Evolutionary conservation across 2,113 vertebrate genomes (phyloP).

Genomic region (Brienomyrus brachyistius): DNA sequence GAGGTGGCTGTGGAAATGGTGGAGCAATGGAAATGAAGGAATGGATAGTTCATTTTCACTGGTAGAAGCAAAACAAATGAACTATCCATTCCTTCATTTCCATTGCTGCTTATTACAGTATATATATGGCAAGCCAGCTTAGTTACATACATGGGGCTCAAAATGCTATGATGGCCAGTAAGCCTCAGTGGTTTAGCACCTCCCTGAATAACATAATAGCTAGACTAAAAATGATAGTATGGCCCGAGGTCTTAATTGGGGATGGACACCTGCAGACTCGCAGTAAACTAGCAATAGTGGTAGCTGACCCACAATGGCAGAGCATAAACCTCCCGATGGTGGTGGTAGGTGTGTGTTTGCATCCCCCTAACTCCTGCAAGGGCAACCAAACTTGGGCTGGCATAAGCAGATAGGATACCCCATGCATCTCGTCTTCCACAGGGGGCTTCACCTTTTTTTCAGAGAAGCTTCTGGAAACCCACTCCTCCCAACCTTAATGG

Average conservation of each 20-base stretch:
- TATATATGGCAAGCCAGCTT: not conserved
- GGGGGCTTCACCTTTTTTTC: too few relatives aligned
- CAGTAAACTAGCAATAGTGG: not conserved
- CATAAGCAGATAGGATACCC: not conserved
- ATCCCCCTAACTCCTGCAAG: not conserved
- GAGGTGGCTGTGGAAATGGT: too few relatives aligned
- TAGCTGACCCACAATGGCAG: too few relatives aligned
- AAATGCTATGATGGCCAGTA: not conserved
- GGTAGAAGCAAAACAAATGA: too few relatives aligned
- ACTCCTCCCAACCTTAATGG: too few relatives aligned
- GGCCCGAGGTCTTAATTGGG: not conserved
- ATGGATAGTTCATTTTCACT: too few relatives aligned
- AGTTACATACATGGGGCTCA: not conserved
- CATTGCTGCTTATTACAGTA: too few relatives aligned
- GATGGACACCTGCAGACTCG: not conserved
- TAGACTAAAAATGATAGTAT: not conserved
- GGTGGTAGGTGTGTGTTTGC: too few relatives aligned
- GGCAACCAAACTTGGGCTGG: not conserved
- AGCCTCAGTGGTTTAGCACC: not conserved
- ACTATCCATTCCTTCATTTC: too few relatives aligned
- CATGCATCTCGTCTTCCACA: not conserved
- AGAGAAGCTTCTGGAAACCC: too few relatives aligned
- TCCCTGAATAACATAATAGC: not conserved
- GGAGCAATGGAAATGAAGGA: too few relatives aligned
- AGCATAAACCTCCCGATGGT: too few relatives aligned